These are phyloP conservation scores for Trilocha varians DNA, from an alignment of 2,888 invertebrate genomes.

Conservation along the genomic window DNA sequence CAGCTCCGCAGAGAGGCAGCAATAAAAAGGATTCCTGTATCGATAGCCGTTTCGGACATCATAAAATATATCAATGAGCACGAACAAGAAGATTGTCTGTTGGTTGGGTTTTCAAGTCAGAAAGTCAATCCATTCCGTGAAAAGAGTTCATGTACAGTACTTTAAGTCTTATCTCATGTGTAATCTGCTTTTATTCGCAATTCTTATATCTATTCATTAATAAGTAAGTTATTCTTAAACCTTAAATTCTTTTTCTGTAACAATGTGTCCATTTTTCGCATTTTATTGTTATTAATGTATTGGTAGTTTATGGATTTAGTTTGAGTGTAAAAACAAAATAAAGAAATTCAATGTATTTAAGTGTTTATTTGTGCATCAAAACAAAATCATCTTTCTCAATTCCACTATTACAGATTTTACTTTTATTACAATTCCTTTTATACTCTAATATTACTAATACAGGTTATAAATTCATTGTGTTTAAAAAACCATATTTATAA, in stretches of 20 bases:
- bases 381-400: slow-evolving; percentile 31
- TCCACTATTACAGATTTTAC: slow-evolving; percentile 30
- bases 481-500: background rate
- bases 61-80: slow-evolving; percentile 93
- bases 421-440: slow-evolving; percentile 13
- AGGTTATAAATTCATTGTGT: background rate
- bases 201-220: too few relatives aligned
- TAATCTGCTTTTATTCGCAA: too few relatives aligned
- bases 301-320: background rate
- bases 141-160: slow-evolving; percentile 89
- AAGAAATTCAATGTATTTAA: slow-evolving; percentile 2
- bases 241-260: background rate
- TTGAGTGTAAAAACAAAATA: background rate
- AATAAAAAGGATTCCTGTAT: slow-evolving; percentile 88
- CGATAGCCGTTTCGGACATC: slow-evolving; percentile 93
- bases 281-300: background rate
- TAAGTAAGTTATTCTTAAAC: background rate
- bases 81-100: slow-evolving; percentile 92
- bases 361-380: slow-evolving; percentile 7
- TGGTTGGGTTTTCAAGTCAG: slow-evolving; percentile 94
- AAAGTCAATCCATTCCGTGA: slow-evolving; percentile 97
- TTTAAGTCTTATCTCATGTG: slow-evolving; percentile 74
- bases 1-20: slow-evolving; percentile 94
- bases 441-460: background rate
- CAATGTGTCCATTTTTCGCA: background rate